Conservation (phyloP, 2,797 vertebrate species). For the Limosa lapponica region DNA sequence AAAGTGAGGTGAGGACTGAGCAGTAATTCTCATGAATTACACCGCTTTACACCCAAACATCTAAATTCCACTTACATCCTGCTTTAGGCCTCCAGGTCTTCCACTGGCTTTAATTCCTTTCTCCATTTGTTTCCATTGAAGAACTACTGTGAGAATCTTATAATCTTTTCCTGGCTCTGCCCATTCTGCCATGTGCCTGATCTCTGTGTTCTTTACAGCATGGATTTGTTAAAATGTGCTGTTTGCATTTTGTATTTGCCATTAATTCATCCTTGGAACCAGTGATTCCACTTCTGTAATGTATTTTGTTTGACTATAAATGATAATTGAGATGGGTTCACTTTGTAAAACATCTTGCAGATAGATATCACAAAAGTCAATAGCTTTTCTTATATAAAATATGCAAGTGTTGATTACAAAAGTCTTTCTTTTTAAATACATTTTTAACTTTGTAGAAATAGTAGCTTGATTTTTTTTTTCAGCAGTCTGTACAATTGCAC, state of each 20-base stretch:
- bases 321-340: not conserved
- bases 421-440: not conserved
- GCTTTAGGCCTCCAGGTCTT: not conserved
- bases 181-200: not conserved
- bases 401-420: not conserved
- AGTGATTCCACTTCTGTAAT: not conserved
- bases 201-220: not conserved
- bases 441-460: not conserved
- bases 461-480: not conserved
- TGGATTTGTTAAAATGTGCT: not conserved
- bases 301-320: not conserved
- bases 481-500: not conserved
- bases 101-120: not conserved
- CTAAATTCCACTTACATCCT: not conserved
- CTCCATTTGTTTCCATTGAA: not conserved
- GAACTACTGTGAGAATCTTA: not conserved
- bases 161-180: not conserved
- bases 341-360: not conserved
- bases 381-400: not conserved
- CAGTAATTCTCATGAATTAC: not conserved
- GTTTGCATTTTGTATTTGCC: not conserved
- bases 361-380: not conserved
- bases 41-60: not conserved
- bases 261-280: not conserved
- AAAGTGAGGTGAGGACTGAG: not conserved